Percentiles rank a stretch among this genome's conserved stretches.
Evolutionary conservation across 2,797 vertebrate species (phyloP).

Genomic region (Cossypha niveicapilla): DNA sequence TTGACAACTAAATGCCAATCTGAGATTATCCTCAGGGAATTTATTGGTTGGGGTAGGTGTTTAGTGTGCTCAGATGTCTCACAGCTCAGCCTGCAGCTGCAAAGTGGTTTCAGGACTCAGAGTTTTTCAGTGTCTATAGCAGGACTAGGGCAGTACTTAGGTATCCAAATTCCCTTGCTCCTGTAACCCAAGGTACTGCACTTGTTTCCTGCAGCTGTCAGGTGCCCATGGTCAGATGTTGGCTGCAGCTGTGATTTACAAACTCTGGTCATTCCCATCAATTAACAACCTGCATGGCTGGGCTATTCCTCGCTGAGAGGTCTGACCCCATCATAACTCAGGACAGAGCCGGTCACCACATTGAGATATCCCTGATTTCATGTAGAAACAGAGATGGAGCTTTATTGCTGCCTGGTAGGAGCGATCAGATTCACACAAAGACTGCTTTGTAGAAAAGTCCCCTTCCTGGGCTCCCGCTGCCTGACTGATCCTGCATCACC

Average conservation of each 20-base stretch:
- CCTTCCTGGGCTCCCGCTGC: fast-evolving
- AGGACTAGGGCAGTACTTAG: background rate
- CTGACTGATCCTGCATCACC: fast-evolving
- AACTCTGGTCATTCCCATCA: background rate
- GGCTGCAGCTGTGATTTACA: background rate
- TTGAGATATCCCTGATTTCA: fast-evolving
- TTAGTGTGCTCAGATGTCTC: fast-evolving
- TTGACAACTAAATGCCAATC: background rate
- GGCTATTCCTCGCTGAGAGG: fast-evolving
- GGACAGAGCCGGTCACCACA: fast-evolving
- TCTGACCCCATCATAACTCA: background rate
- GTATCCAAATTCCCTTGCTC: background rate
- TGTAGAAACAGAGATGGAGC: fast-evolving
- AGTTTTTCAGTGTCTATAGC: fast-evolving
- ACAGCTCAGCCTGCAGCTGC: background rate
- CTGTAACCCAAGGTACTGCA: fast-evolving
- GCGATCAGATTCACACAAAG: fast-evolving
- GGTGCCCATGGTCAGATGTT: background rate
- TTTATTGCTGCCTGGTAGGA: background rate
- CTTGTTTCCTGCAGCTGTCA: background rate
- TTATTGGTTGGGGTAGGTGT: fast-evolving
- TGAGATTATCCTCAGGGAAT: background rate
- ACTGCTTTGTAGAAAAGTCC: no score
- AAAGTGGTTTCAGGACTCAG: fast-evolving
- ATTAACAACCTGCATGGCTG: fast-evolving